Evolutionary conservation across 2,797 vertebrate genomes (phyloP), one percentile per base, ranked within the genome.

Genomic region (Darevskia nairensis): DNA sequence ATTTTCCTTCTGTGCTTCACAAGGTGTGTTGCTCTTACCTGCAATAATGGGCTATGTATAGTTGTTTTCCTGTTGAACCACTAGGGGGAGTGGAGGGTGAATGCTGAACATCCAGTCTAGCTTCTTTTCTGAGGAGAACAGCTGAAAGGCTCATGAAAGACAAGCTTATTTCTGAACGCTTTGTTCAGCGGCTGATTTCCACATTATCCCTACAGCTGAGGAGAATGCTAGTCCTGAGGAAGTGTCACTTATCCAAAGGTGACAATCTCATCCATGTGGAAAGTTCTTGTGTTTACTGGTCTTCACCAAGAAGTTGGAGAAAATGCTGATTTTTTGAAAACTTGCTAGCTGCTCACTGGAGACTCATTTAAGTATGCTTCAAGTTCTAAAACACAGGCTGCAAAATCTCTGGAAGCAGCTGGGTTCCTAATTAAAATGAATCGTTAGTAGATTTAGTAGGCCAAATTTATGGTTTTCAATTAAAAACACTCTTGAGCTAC

Each of bases 381-480:
- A 96, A 96, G 95, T 97, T 96, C 96, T 94, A 92, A 96, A 96
- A 95, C 94, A 95, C 95, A 96, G 95, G 61, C 96, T 97, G 95
- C 92, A 88, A 94, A 96, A 96, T 96, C 95, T 95, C 96, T 96
- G 96, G 96, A 97, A 97, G 96, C 97, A 97, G 96, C 97, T 97
- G 97, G 95, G 92, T 95, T 97, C 96, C 96, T 97, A 97, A 97
- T 97, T 97, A 97, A 96, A 97, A 96, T 94, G 95, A 97, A 96
- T 95, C 5, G 76, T 96, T 97, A 97, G 97, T 97, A 97, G 97
- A 94, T 96, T 96, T 96, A 97, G 96, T 96, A 96, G 96, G 95
- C 94, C 95, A 96, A 96, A 97, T 96, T 96, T 96, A 97, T 96
- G 95, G 94, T 96, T 97, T 95, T 95, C 95, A 96, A 96, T 97